These are phyloP conservation scores for Tolmerus cingulatus DNA, from an alignment of 2,888 invertebrate species.

Conservation along the genomic window DNA sequence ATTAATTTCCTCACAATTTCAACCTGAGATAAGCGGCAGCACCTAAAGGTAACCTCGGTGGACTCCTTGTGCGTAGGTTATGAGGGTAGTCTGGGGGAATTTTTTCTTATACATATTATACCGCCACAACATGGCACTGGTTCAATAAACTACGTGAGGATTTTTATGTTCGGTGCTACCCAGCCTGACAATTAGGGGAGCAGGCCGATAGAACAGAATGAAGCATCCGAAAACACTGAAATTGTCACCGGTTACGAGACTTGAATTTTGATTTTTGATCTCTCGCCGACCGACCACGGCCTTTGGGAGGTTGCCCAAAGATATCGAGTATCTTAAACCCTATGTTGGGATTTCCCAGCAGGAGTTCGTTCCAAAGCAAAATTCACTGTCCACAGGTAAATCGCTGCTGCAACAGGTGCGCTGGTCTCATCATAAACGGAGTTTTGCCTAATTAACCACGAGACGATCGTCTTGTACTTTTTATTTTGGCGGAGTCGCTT, in stretches of 20 bases:
- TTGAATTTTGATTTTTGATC: constrained; percentile 19
- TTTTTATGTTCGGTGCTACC: background rate
- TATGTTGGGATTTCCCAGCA: background rate
- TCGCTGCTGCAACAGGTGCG: background rate
- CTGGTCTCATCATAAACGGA: constrained; percentile 43
- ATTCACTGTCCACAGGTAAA: background rate
- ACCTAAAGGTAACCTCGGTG: background rate
- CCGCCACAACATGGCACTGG: background rate
- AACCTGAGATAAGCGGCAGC: background rate
- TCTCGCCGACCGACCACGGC: background rate
- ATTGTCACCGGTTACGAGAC: constrained; percentile 8
- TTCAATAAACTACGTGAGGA: background rate
- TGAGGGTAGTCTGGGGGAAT: background rate
- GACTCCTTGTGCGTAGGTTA: background rate
- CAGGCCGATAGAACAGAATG: background rate
- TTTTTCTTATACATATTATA: background rate
- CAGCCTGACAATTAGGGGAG: background rate
- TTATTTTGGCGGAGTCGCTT: constrained; percentile 4
- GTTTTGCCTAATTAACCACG: constrained; percentile 45
- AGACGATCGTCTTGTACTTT: background rate
- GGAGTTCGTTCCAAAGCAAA: background rate
- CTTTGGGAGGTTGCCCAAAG: background rate
- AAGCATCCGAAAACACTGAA: constrained; percentile 1
- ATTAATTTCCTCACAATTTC: background rate
- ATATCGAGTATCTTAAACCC: background rate